These are phyloP conservation scores for Drosophila pullipes DNA, from an alignment of 2,888 invertebrate species.

Conservation along the genomic window DNA sequence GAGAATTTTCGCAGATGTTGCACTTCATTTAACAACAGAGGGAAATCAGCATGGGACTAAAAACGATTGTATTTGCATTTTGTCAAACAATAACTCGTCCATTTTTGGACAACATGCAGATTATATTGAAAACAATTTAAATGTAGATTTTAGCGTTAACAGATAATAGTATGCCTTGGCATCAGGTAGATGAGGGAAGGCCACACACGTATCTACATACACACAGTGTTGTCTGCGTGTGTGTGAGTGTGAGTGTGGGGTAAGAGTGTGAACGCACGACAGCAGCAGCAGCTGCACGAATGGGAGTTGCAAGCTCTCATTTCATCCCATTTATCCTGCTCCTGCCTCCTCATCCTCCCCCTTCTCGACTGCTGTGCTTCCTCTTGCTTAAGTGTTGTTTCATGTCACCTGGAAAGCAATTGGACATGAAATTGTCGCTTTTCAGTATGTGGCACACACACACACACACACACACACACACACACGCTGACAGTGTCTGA, in stretches of 20 bases:
- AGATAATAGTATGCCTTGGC: constrained; percentile 69
- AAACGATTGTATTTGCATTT: constrained; percentile 55
- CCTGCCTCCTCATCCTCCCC: constrained; percentile 11
- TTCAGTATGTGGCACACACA: constrained; percentile 66
- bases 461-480: constrained; percentile 37
- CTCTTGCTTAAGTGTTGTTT: constrained; percentile 85
- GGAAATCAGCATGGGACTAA: constrained; percentile 15
- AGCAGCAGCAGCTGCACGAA: constrained; percentile 52
- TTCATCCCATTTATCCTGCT: constrained; percentile 17
- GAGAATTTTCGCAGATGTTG: constrained; percentile 60
- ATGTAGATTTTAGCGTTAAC: constrained; percentile 75
- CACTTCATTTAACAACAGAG: constrained; percentile 11
- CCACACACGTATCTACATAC: constrained; percentile 22
- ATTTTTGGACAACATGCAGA: constrained; percentile 77
- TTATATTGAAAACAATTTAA: constrained; percentile 82
- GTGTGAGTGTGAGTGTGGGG: constrained; percentile 1
- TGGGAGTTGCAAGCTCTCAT: constrained; percentile 53
- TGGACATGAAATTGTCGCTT: constrained; percentile 85
- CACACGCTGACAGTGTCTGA: constrained; percentile 22
- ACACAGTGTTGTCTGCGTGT: constrained; percentile 10
- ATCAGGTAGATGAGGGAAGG: constrained; percentile 47
- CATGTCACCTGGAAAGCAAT: constrained; percentile 86
- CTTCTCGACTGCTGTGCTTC: constrained; percentile 57
- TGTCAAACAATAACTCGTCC: constrained; percentile 55
- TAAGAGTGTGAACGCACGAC: constrained; percentile 33